Base-by-base conservation (phyloP, 2,113 vertebrate species). In the Bubo blakistoni region DNA sequence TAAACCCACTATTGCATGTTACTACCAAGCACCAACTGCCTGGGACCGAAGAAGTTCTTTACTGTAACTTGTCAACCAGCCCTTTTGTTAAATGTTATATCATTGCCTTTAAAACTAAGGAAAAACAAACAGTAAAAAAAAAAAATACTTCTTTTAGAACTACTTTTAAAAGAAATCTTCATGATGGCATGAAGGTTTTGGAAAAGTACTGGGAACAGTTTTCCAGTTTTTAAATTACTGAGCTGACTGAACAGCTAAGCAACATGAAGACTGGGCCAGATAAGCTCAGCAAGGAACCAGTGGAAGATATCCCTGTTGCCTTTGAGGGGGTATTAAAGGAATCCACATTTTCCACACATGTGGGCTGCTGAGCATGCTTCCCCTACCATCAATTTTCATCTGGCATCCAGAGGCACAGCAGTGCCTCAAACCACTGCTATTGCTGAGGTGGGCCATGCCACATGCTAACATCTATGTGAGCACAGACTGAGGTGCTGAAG, bases 291-390 rank as follows among this genome's bases (percentile, higher is more conserved):
- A 44, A 66, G 32, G 27, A 81, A 40, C 2, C 16, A 55, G 24
- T 1, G 0, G 47, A 54, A 62, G 21, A 38, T 17, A 13, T 2
- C 7, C 24, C n/a, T 52, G 18, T 26, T 70, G 49, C 22, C 12
- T 78, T 16, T 77, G n/a, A 54, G 11, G 10, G 7, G 6, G 1
- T 44, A 19, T 8, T 26, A 51, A 80, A 81, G 51, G 14, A 66
- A 67, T 14, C 19, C 1, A 3, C 7, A 3, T 34, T 58, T 42
- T 58, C 65, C n/a, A 38, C 30, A 46, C 10, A 1, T 0, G 1
- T 11, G 29, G 29, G 59, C 27, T 87, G 78, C 52, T n/a, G 21
- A 84, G 69, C 47, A 25, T 6, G 22, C 30, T 85, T 57, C 13
- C 11, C 8, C 26, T 69, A 42, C 3, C 13, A 47, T 10, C 20